Conservation (phyloP, 2,797 vertebrate species). For the Fistularia tabacaria region DNA sequence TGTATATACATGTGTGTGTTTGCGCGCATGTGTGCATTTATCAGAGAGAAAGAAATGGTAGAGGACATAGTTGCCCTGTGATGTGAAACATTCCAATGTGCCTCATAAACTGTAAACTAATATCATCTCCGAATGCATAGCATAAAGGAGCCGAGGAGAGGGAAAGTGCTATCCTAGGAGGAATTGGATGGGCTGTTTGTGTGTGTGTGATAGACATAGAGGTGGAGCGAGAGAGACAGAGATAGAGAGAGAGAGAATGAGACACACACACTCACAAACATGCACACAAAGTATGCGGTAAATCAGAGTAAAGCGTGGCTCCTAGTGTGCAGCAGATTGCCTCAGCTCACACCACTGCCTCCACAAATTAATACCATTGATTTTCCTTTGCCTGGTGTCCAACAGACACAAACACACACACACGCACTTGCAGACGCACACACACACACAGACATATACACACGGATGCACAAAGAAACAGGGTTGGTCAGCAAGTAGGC, state of each 20-base stretch:
- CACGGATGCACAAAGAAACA: constrained; percentile 7
- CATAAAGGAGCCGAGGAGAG: constrained; percentile 35
- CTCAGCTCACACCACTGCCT: constrained; percentile 77
- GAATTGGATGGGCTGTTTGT: constrained; percentile 26
- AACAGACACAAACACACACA: constrained; percentile 23
- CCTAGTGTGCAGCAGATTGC: constrained; percentile 73
- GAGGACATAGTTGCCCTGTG: constrained; percentile 10
- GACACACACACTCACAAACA: too few species aligned
- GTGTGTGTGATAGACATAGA: background rate
- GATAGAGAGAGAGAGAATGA: too few species aligned
- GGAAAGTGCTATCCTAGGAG: constrained; percentile 36
- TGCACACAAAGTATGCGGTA: constrained; percentile 25
- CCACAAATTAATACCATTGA: constrained; percentile 79
- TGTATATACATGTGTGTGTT: background rate
- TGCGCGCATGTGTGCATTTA: background rate
- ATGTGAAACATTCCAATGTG: constrained; percentile 62
- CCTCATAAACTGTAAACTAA: constrained; percentile 66
- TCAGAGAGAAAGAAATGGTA: constrained; percentile 3
- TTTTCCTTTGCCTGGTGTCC: constrained; percentile 66
- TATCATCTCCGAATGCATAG: constrained; percentile 59
- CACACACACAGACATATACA: constrained; percentile 12
- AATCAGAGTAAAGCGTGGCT: constrained; percentile 57
- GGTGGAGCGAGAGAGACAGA: too few species aligned
- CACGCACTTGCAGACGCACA: constrained; percentile 2
- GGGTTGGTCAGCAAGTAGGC: constrained; percentile 39